Conservation (phyloP, 2,888 invertebrate species). For the Agrilus mali region DNA sequence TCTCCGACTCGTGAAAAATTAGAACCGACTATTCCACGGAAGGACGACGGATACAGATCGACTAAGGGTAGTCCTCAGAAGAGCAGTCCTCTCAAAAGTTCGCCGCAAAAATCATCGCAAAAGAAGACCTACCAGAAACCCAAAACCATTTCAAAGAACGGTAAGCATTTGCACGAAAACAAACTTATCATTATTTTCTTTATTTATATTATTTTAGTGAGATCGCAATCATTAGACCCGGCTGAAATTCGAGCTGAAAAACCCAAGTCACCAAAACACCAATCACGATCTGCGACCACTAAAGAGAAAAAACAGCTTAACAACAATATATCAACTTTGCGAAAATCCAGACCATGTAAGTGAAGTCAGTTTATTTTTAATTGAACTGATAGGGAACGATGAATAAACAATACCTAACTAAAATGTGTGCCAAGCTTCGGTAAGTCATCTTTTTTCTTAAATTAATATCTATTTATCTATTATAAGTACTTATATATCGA, state of each 20-base stretch:
- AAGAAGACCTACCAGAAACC: slow-evolving; percentile 41
- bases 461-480: too few species aligned
- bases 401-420: neutral
- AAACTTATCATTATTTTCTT: neutral
- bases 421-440: slow-evolving; percentile 36
- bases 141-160: slow-evolving; percentile 41
- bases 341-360: slow-evolving; percentile 61
- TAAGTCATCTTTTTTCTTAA: slow-evolving; percentile 20
- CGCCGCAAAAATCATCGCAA: slow-evolving; percentile 35
- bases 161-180: slow-evolving; percentile 19
- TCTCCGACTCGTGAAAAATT: slow-evolving; percentile 60
- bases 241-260: slow-evolving; percentile 45
- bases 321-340: slow-evolving; percentile 42
- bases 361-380: slow-evolving; percentile 22
- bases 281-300: slow-evolving; percentile 53
- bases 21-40: slow-evolving; percentile 51
- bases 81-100: slow-evolving; percentile 46
- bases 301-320: slow-evolving; percentile 36
- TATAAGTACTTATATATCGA: too few species aligned
- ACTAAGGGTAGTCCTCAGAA: slow-evolving; percentile 38
- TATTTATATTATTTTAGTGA: slow-evolving; percentile 32
- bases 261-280: slow-evolving; percentile 61
- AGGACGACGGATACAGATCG: slow-evolving; percentile 40
- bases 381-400: slow-evolving; percentile 7
- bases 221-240: slow-evolving; percentile 61